A percentile compares a stretch with the other conserved stretches of the same genome.
Conservation (phyloP, 2,888 invertebrate species). For the Exocentrus adspersus region DNA sequence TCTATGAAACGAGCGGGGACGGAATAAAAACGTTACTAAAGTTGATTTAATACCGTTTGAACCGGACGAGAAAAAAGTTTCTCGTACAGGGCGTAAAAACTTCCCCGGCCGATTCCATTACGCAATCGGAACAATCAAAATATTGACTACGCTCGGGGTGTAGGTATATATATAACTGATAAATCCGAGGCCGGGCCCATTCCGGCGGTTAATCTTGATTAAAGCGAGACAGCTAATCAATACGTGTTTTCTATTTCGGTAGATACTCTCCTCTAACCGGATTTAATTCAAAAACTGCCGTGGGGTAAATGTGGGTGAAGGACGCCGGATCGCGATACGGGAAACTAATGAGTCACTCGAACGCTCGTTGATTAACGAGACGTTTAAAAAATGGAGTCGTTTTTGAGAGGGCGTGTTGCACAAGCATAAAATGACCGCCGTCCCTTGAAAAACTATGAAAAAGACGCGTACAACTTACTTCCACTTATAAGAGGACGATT, state of each 20-base stretch:
- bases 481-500: too few relatives aligned
- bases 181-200: constrained; percentile 14
- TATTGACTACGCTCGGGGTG: neutral
- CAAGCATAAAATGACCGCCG: too few relatives aligned
- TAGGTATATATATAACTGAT: too few relatives aligned
- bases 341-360: too few relatives aligned
- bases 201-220: constrained; percentile 22
- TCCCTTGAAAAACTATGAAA: too few relatives aligned
- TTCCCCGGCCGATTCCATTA: neutral
- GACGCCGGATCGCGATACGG: too few relatives aligned
- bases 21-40: neutral
- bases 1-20: neutral
- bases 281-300: neutral
- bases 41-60: neutral
- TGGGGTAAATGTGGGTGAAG: too few relatives aligned
- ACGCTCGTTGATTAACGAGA: constrained; percentile 5
- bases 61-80: too few relatives aligned
- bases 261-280: neutral
- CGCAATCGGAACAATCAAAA: neutral
- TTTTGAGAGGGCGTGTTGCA: too few relatives aligned
- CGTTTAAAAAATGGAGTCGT: too few relatives aligned
- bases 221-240: constrained; percentile 22
- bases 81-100: too few relatives aligned
- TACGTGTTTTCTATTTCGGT: constrained; percentile 20
- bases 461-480: too few relatives aligned